A percentile compares a stretch with the other conserved stretches of the same genome.
These are phyloP conservation scores for Halcyon badia DNA, from an alignment of 2,797 vertebrate genomes.

Conservation along the genomic window DNA sequence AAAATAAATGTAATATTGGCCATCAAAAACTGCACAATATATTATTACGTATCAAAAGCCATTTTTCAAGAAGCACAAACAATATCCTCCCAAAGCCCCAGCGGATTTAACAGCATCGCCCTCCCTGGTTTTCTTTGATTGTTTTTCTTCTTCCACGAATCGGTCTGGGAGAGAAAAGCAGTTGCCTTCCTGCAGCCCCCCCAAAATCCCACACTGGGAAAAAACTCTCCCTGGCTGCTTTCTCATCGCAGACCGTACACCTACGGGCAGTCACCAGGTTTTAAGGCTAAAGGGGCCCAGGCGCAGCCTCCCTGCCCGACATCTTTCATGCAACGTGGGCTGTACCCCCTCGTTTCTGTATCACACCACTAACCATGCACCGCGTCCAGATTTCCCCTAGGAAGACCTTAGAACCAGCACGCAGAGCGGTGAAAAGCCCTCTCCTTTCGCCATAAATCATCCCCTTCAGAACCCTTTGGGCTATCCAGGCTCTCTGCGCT, in stretches of 20 bases:
- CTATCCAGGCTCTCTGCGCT: neutral
- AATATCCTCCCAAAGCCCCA: constrained; percentile 58
- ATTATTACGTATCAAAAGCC: constrained; percentile 70
- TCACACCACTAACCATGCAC: too few species aligned
- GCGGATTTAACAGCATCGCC: neutral
- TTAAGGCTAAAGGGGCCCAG: neutral
- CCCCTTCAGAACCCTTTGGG: neutral
- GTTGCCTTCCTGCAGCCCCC: fast-evolving
- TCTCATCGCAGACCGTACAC: neutral
- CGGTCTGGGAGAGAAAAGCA: neutral
- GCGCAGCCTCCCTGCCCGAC: neutral
- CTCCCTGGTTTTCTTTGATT: neutral
- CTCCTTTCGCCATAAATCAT: fast-evolving
- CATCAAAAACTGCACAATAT: constrained; percentile 53
- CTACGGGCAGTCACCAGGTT: neutral
- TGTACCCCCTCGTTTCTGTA: fast-evolving
- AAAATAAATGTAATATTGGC: constrained; percentile 68
- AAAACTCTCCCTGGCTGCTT: neutral
- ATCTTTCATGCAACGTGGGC: fast-evolving
- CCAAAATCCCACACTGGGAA: fast-evolving
- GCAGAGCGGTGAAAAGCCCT: fast-evolving
- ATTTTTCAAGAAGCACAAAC: constrained; percentile 73
- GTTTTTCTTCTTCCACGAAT: constrained; percentile 9
- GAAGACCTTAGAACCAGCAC: neutral
- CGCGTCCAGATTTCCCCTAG: neutral